These are phyloP conservation scores for Drosophila trichaetosa DNA, from an alignment of 2,888 invertebrate species.

Conservation along the genomic window DNA sequence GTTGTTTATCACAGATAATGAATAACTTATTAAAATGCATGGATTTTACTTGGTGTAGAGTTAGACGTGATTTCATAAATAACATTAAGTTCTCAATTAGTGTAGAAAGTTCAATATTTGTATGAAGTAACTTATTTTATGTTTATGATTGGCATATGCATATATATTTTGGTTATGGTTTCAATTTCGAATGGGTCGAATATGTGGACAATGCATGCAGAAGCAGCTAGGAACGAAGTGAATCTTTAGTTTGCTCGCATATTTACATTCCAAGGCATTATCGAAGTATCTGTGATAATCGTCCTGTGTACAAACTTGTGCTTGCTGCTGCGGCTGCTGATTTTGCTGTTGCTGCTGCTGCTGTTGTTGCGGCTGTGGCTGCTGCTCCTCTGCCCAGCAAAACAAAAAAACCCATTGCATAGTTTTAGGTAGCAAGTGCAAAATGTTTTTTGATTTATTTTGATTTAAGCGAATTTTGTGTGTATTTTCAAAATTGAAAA, in stretches of 20 bases:
- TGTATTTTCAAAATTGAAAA: slow-evolving; percentile 25
- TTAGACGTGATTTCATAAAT: neutral
- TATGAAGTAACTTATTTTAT: neutral
- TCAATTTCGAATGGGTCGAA: slow-evolving; percentile 9
- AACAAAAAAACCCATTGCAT: slow-evolving; percentile 36
- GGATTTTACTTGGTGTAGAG: neutral
- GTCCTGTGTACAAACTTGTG: slow-evolving; percentile 87
- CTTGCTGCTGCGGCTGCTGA: slow-evolving; percentile 68
- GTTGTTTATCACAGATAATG: neutral
- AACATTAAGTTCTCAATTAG: neutral
- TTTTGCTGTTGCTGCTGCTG: slow-evolving; percentile 9
- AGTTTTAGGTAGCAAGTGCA: slow-evolving; percentile 38
- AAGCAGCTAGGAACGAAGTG: slow-evolving; percentile 13
- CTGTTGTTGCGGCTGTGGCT: slow-evolving; percentile 23
- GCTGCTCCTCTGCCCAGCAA: slow-evolving; percentile 57
- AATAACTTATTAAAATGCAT: neutral
- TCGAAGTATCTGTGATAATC: slow-evolving; percentile 93
- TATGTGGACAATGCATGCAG: slow-evolving; percentile 35
- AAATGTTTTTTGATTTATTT: slow-evolving; percentile 41
- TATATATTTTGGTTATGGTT: neutral
- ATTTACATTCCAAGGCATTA: slow-evolving; percentile 91
- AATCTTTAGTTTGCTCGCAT: slow-evolving; percentile 47
- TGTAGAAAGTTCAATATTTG: neutral
- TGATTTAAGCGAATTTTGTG: slow-evolving; percentile 42
- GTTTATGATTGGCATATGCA: slow-evolving; percentile 10